Evolutionary conservation across 2,888 invertebrate species (phyloP).

Genomic region (Globia sparganii): DNA sequence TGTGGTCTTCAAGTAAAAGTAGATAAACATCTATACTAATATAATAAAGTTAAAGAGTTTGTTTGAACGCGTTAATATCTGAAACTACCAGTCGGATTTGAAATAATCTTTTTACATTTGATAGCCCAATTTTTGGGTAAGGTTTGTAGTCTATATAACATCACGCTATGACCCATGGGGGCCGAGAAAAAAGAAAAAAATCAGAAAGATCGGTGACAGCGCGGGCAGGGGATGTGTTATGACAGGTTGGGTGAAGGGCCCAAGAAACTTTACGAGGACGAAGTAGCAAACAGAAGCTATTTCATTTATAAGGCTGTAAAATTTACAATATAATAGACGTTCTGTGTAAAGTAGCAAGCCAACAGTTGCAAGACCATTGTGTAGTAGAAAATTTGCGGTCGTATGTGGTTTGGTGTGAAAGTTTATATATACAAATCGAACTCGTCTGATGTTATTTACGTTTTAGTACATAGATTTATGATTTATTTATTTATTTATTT

Average conservation of each 20-base stretch:
- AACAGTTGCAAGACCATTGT: slow-evolving; percentile 62
- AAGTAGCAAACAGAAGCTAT: background rate
- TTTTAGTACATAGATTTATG: slow-evolving; percentile 13
- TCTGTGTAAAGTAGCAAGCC: slow-evolving; percentile 34
- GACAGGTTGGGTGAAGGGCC: background rate
- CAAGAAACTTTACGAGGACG: background rate
- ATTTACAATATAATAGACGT: slow-evolving; percentile 47
- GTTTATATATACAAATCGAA: slow-evolving; percentile 64
- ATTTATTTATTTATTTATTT: no score
- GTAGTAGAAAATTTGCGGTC: slow-evolving; percentile 69
- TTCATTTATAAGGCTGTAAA: slow-evolving; percentile 40
- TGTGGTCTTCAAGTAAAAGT: slow-evolving; percentile 57
- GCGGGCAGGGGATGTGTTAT: no score
- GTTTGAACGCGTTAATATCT: background rate
- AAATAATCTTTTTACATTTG: background rate
- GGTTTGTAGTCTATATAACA: background rate
- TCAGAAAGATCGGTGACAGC: no score
- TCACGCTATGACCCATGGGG: background rate
- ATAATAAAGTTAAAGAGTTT: background rate
- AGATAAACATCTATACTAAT: slow-evolving; percentile 13
- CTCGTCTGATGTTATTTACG: slow-evolving; percentile 6
- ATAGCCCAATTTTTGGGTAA: background rate
- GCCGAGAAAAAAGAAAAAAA: background rate
- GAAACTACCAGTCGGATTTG: background rate
- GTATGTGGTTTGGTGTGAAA: slow-evolving; percentile 75